Base-by-base conservation (phyloP, 2,113 vertebrate species). In the Thamnaconus septentrionalis region DNA sequence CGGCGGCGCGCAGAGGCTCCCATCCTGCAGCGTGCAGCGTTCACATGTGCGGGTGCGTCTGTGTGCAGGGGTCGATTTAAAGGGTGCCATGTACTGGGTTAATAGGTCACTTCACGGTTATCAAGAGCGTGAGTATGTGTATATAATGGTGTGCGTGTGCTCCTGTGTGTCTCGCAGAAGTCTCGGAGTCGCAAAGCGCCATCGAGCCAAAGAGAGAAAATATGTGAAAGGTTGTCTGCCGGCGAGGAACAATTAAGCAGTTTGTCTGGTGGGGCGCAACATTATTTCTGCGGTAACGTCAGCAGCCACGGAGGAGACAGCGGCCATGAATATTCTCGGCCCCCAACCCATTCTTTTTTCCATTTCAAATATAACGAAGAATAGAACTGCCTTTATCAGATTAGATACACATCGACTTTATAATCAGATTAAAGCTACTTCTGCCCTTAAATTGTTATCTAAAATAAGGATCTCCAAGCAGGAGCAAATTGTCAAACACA, bases 81-180 rank as follows among this genome's bases (percentile, higher is more conserved):
- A 87, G 83, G 81, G 62, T 40, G 64, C 74, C 74, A 62, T 86
- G 79, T 73, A 76, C 55, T 79, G 66, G 87, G 89, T 91, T 90
- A 91, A 89, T 91, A 83, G 89, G 87, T 89, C 89, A 88, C 55
- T 66, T 77, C 81, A 74, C 63, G 79, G 85, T 85, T 83, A 79
- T 83, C 78, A 81, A 63, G 62, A 75, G 75, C 80, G 73, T 79
- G 70, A 63, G 59, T 56, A 50, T 88, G 83, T 75, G 62, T 82
- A 64, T 73, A 75, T 86, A 81, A 85, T 73, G 53, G 53, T 64
- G 66, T 31, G 56, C 59, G 39, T 58, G 48, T 48, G 4, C 65
- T 44, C 62, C 12, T 79, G 78, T 75, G 65, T 70, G 64, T 80
- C 58, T 39, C 56, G 62, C 69, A 85, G 82, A 89, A 31, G 80